A percentile compares a stretch with the other conserved stretches of the same genome.
Conservation (phyloP, 2,113 vertebrate genomes). For the Rallus limicola region DNA sequence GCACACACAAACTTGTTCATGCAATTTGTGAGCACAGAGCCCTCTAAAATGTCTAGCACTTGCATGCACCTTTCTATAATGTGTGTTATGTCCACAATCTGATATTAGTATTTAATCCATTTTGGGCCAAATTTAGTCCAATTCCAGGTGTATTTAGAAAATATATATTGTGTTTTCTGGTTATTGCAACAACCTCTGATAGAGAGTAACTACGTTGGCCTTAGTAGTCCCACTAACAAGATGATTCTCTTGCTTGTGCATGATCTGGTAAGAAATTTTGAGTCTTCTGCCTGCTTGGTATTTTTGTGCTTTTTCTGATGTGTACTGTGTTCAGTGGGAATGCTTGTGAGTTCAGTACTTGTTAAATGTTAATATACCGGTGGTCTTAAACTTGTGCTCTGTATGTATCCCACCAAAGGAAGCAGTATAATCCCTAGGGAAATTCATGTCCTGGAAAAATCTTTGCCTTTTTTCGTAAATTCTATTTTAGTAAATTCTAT, state of each 20-base stretch:
- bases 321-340: background rate
- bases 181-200: background rate
- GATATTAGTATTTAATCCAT: background rate
- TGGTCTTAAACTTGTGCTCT: background rate
- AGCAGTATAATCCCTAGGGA: background rate
- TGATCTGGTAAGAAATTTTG: background rate
- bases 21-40: slow-evolving; percentile 31
- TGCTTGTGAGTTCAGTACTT: background rate
- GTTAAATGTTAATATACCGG: background rate
- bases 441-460: background rate
- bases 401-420: background rate
- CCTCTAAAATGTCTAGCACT: background rate
- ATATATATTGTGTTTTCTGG: background rate
- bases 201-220: background rate
- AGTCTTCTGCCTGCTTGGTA: background rate
- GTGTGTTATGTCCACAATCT: background rate
- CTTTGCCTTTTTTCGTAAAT: background rate
- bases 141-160: background rate
- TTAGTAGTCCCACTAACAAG: background rate
- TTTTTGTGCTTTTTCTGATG: background rate
- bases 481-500: background rate
- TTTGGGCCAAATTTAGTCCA: background rate
- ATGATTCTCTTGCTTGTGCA: background rate
- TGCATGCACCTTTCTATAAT: background rate
- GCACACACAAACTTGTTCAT: slow-evolving; percentile 16